Conservation (phyloP, 2,888 invertebrate genomes). For the Pilophorus perplexus region DNA sequence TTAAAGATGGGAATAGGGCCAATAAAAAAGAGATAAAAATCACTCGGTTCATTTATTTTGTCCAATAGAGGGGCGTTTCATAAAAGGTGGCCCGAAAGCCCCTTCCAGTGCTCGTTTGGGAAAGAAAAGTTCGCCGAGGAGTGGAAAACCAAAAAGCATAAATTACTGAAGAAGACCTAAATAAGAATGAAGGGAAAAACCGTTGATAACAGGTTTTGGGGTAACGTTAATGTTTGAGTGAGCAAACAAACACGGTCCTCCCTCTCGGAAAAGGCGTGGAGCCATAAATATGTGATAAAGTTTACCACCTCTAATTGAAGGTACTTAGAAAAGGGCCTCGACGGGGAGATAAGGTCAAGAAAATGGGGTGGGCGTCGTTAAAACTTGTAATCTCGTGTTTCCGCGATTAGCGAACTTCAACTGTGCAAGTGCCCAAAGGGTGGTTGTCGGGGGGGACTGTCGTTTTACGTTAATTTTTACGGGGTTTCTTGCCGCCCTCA, state of each 20-base stretch:
- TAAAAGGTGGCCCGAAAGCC: conserved; percentile 17
- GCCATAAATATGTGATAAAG: conserved; percentile 32
- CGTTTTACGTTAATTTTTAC: background rate
- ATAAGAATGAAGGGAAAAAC: conserved; percentile 6
- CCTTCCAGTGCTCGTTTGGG: background rate
- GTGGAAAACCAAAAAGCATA: background rate
- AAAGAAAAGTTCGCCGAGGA: background rate
- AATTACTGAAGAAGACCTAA: background rate
- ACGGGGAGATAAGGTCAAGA: conserved; percentile 1
- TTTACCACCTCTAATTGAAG: conserved; percentile 32
- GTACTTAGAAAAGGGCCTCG: conserved; percentile 23
- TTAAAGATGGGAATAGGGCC: conserved; percentile 22
- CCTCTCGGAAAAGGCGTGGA: background rate
- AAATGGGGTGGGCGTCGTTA: conserved; percentile 2
- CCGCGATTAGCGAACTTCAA: conserved; percentile 22
- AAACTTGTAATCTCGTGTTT: conserved; percentile 30
- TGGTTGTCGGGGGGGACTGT: background rate
- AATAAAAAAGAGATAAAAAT: conserved; percentile 34
- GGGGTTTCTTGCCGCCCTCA: background rate
- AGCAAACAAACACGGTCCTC: background rate
- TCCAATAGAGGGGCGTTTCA: conserved; percentile 8
- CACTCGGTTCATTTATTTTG: conserved; percentile 34
- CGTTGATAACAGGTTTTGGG: conserved; percentile 31
- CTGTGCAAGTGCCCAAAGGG: background rate
- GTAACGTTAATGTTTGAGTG: conserved; percentile 11